Conservation (phyloP, 2,888 invertebrate species). For the Lochmaea crataegi region DNA sequence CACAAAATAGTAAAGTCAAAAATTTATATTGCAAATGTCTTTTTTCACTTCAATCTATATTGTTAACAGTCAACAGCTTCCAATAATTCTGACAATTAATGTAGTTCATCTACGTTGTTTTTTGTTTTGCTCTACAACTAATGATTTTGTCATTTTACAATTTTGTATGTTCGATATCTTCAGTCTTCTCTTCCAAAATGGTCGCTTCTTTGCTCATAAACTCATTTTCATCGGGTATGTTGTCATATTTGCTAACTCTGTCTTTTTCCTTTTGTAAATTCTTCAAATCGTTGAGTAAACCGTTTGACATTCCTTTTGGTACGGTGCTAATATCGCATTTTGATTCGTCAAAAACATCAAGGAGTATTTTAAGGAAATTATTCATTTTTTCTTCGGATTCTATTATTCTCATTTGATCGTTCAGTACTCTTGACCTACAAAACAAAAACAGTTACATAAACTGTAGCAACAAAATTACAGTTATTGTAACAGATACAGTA, state of each 20-base stretch:
- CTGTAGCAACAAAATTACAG: too few relatives aligned
- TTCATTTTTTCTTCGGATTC: conserved; percentile 42
- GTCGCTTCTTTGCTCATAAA: conserved; percentile 45
- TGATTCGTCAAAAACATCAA: conserved; percentile 46
- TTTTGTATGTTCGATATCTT: conserved; percentile 48
- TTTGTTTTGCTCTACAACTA: background rate
- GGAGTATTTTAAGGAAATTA: conserved; percentile 43
- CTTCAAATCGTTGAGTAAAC: conserved; percentile 48
- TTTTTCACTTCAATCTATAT: too few relatives aligned
- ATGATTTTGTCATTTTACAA: conserved; percentile 38
- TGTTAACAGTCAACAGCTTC: too few relatives aligned
- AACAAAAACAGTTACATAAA: background rate
- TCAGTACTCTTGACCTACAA: conserved; percentile 43
- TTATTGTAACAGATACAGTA: too few relatives aligned
- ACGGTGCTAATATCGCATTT: conserved; percentile 31
- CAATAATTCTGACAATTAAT: too few relatives aligned
- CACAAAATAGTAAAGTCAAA: too few relatives aligned
- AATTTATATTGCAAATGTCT: too few relatives aligned
- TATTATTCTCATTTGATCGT: conserved; percentile 40
- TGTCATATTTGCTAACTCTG: conserved; percentile 50
- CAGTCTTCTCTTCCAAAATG: conserved; percentile 53
- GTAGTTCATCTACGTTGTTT: too few relatives aligned
- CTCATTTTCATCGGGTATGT: conserved; percentile 45
- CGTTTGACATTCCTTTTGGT: conserved; percentile 36
- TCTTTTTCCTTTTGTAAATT: conserved; percentile 48